Conservation (phyloP, 2,113 vertebrate genomes). For the Cacatua alba region DNA sequence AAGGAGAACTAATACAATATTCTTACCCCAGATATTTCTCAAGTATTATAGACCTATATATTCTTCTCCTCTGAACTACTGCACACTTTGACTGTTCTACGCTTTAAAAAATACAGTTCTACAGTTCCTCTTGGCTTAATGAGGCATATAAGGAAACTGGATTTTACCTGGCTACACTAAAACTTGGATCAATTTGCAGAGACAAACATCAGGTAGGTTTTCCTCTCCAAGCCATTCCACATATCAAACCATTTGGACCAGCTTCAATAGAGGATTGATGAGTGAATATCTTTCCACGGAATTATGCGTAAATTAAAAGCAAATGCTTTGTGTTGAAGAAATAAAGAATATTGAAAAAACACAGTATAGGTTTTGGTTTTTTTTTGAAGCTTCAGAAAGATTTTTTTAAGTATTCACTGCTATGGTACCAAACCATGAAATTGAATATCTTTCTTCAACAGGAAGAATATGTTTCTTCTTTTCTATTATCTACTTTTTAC, state of each 20-base stretch:
- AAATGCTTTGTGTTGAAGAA: background rate
- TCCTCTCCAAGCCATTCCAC: background rate
- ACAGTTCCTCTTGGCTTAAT: background rate
- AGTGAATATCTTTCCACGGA: background rate
- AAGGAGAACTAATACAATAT: background rate
- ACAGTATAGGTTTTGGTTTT: background rate
- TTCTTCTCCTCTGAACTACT: background rate
- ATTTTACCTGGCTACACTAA: background rate
- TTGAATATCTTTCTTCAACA: background rate
- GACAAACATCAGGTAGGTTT: slow-evolving; percentile 16
- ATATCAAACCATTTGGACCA: background rate
- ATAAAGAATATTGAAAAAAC: background rate
- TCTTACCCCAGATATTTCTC: background rate
- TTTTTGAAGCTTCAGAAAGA: background rate
- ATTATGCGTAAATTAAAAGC: background rate
- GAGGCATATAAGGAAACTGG: background rate
- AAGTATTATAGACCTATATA: background rate
- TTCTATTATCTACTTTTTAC: background rate
- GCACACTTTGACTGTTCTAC: background rate
- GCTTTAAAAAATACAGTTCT: background rate
- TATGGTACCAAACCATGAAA: background rate
- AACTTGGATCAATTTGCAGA: slow-evolving; percentile 13
- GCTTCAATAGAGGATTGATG: background rate
- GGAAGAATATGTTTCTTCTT: background rate
- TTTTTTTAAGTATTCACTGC: background rate